Evolutionary conservation across 2,888 invertebrate genomes (phyloP).

Genomic region (Synanthedon formicaeformis): DNA sequence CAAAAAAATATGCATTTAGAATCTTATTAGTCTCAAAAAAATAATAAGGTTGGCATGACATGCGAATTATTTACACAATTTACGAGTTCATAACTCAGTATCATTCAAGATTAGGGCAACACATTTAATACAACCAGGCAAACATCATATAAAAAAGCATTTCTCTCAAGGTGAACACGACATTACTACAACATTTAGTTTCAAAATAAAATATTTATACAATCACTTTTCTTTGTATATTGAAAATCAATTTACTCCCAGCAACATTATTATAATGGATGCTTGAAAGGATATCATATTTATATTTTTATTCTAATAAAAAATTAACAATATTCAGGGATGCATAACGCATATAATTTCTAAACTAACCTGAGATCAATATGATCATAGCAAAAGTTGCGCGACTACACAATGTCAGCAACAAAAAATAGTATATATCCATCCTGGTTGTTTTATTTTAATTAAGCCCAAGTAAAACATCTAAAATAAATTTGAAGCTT

Average conservation of each 20-base stretch:
- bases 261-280: too few species aligned
- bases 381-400: neutral
- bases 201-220: too few species aligned
- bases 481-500: constrained; percentile 47
- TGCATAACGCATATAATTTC: neutral
- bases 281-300: too few species aligned
- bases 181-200: too few species aligned
- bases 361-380: neutral
- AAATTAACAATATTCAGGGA: too few species aligned
- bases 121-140: constrained; percentile 6
- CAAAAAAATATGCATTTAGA: constrained; percentile 25
- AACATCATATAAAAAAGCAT: constrained; percentile 1
- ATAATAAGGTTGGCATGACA: constrained; percentile 50
- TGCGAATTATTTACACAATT: constrained; percentile 17
- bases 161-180: too few species aligned
- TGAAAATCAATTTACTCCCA: too few species aligned
- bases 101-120: constrained; percentile 7
- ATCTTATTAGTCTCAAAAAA: constrained; percentile 25
- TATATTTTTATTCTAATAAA: too few species aligned
- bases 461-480: constrained; percentile 43
- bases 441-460: constrained; percentile 14
- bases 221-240: too few species aligned
- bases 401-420: neutral
- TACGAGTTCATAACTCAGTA: constrained; percentile 5
- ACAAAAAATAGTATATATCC: constrained; percentile 3